Conservation (phyloP, 2,888 invertebrate genomes). For the Dynastes hyllus region DNA sequence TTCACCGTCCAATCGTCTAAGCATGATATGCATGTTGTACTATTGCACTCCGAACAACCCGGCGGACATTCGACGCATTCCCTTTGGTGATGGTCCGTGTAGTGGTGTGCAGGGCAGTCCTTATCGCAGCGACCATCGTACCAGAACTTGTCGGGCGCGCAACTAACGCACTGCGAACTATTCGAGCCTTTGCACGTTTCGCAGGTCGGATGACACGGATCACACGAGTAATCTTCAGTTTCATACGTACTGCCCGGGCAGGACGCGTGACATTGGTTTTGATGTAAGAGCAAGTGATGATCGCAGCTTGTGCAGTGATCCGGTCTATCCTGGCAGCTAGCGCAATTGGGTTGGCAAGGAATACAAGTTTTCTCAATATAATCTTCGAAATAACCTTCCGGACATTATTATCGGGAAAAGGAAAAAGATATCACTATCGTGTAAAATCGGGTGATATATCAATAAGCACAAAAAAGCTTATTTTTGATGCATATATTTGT, state of each 20-base stretch:
- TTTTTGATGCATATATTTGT: too few species aligned
- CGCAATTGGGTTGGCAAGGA: conserved; percentile 90
- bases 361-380: conserved; percentile 81
- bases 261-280: conserved; percentile 87
- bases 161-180: conserved; percentile 87
- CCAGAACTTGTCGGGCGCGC: conserved; percentile 82
- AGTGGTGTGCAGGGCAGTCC: conserved; percentile 83
- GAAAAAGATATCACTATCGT: too few species aligned
- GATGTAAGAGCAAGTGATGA: conserved; percentile 88
- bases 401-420: too few species aligned
- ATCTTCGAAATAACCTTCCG: conserved; percentile 70
- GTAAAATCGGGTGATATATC: too few species aligned
- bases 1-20: conserved; percentile 83
- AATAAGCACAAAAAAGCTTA: too few species aligned
- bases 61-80: conserved; percentile 87
- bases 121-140: conserved; percentile 82
- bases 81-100: conserved; percentile 84
- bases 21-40: conserved; percentile 83
- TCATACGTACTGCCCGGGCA: conserved; percentile 89
- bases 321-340: conserved; percentile 87
- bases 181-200: conserved; percentile 87
- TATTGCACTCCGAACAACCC: conserved; percentile 85
- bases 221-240: conserved; percentile 90
- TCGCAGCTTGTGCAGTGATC: conserved; percentile 91
- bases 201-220: conserved; percentile 85